A percentile compares a stretch with the other conserved stretches of the same genome.
These are phyloP conservation scores for Papilio gigon DNA, from an alignment of 2,888 invertebrate genomes.

Conservation along the genomic window DNA sequence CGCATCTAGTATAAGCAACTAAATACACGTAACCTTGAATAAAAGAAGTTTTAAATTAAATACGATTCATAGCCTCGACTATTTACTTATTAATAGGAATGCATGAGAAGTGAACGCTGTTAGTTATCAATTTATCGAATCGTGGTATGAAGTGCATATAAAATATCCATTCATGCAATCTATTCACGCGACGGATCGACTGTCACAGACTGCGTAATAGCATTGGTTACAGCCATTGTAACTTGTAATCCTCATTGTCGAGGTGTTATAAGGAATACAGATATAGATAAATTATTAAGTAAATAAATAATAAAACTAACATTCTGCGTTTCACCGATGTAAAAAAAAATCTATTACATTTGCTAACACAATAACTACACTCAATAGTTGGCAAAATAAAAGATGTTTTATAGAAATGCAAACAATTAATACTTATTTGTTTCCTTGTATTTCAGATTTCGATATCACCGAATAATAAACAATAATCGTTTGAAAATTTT, in stretches of 20 bases:
- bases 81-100: slow-evolving; percentile 13
- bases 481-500: background rate
- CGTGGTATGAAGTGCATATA: slow-evolving; percentile 11
- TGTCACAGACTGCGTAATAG: slow-evolving; percentile 44
- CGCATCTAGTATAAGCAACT: no score
- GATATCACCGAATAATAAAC: no score
- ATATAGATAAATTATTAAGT: slow-evolving; percentile 39
- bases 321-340: background rate
- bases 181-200: slow-evolving; percentile 3
- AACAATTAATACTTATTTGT: no score
- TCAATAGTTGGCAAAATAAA: background rate
- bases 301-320: background rate
- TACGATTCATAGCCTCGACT: no score
- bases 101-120: background rate
- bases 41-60: slow-evolving; percentile 1
- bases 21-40: no score
- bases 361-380: no score
- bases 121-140: slow-evolving; percentile 16
- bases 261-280: background rate
- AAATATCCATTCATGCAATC: slow-evolving; percentile 11
- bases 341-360: no score
- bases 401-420: background rate
- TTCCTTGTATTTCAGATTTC: no score
- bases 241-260: slow-evolving; percentile 5
- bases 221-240: slow-evolving; percentile 44